Percentiles rank a stretch among this genome's conserved stretches.
Evolutionary conservation across 1,140 invertebrate species (phyloP).

Genomic region (Trypoxylus dichotomus): DNA sequence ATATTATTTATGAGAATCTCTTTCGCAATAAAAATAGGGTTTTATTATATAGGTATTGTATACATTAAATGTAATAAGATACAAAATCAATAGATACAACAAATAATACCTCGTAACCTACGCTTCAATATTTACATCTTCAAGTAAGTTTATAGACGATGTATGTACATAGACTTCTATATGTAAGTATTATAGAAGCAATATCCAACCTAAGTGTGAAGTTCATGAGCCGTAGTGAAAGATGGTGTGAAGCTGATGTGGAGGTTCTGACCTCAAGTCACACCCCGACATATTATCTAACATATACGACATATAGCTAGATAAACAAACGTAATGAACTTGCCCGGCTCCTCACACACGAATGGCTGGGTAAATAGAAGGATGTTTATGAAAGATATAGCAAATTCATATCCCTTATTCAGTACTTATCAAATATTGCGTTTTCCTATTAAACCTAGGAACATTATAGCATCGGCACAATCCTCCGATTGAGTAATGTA

Average conservation of each 20-base stretch:
- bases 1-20: no score
- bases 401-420: neutral
- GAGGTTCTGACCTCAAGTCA: neutral
- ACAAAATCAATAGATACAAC: no score
- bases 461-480: neutral
- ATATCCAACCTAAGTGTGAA: neutral
- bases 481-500: neutral
- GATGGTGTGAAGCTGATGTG: neutral
- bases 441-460: neutral
- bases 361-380: neutral
- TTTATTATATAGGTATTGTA: no score
- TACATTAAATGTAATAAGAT: no score
- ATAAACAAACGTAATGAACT: constrained; percentile 13
- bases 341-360: neutral
- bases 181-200: no score
- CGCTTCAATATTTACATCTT: no score
- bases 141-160: no score
- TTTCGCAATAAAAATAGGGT: no score
- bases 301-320: neutral
- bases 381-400: neutral
- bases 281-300: neutral
- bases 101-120: no score
- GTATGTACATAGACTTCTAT: no score
- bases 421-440: neutral
- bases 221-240: neutral